Evolutionary conservation across 2,888 invertebrate genomes (phyloP).

Genomic region (Zonitis immaculata): DNA sequence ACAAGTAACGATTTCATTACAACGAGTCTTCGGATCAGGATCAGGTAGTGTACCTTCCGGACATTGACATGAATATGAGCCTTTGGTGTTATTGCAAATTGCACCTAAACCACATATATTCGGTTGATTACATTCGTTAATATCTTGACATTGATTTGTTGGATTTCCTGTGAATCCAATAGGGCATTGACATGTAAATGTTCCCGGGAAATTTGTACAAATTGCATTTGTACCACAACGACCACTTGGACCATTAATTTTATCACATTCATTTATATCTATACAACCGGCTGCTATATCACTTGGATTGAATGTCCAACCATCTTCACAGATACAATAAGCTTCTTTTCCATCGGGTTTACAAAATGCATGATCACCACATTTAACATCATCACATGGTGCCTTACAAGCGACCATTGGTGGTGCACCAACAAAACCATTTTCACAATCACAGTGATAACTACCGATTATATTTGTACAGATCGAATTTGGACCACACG

Average conservation of each 20-base stretch:
- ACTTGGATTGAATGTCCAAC: constrained; percentile 87
- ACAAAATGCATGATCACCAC: constrained; percentile 83
- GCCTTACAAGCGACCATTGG: constrained; percentile 78
- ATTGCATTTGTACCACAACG: constrained; percentile 79
- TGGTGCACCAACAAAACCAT: constrained; percentile 78
- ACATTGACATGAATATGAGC: constrained; percentile 74
- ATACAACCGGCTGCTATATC: constrained; percentile 87
- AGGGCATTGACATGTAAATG: constrained; percentile 76
- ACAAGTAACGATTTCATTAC: constrained; percentile 79
- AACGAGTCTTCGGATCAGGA: constrained; percentile 76
- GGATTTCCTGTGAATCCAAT: constrained; percentile 84
- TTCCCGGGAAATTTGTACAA: constrained; percentile 76
- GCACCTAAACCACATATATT: constrained; percentile 77
- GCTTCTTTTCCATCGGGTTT: constrained; percentile 85
- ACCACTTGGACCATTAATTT: constrained; percentile 69
- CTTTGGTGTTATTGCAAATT: constrained; percentile 71
- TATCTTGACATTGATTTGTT: constrained; percentile 71
- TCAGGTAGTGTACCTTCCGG: constrained; percentile 77
- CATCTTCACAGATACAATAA: constrained; percentile 88
- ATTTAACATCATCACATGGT: constrained; percentile 87
- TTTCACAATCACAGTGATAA: constrained; percentile 75
- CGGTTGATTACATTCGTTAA: constrained; percentile 73
- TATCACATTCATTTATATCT: constrained; percentile 87
- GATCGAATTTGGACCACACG: constrained; percentile 71
- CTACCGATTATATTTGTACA: constrained; percentile 79